These are phyloP conservation scores for Verasper variegatus DNA, from an alignment of 2,113 vertebrate genomes.

Conservation along the genomic window DNA sequence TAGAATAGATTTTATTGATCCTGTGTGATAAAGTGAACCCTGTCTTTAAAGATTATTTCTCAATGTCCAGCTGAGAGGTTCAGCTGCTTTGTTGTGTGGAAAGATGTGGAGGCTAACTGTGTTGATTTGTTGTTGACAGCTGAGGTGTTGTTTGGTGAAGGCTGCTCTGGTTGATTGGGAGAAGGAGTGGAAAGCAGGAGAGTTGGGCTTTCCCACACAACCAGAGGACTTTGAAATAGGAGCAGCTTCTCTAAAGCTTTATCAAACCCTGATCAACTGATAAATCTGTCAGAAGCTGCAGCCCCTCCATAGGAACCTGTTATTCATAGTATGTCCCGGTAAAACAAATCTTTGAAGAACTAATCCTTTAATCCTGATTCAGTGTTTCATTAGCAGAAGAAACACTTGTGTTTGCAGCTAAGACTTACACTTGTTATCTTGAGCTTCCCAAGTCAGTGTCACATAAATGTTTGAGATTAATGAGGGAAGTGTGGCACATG, in stretches of 20 bases:
- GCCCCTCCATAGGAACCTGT: constrained; percentile 46
- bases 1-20: constrained; percentile 61
- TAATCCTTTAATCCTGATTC: constrained; percentile 61
- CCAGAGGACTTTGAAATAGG: constrained; percentile 70
- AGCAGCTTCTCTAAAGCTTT: constrained; percentile 65
- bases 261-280: constrained; percentile 68
- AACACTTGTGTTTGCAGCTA: constrained; percentile 44
- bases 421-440: constrained; percentile 40
- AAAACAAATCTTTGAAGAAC: constrained; percentile 58
- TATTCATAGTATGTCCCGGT: constrained; percentile 40
- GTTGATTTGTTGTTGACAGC: constrained; percentile 41
- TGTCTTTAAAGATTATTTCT: constrained; percentile 58
- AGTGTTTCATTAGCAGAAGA: constrained; percentile 42
- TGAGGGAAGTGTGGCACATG: constrained; percentile 41
- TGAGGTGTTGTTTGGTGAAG: constrained; percentile 50
- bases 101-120: constrained; percentile 15
- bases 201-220: constrained; percentile 64
- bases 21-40: constrained; percentile 42
- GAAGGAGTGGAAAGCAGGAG: constrained; percentile 60
- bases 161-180: constrained; percentile 34
- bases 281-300: constrained; percentile 64
- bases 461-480: constrained; percentile 37
- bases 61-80: constrained; percentile 39
- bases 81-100: no score
- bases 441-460: constrained; percentile 37